A percentile compares a stretch with the other conserved stretches of the same genome.
Evolutionary conservation across 2,797 vertebrate species (phyloP).

Genomic region (Pelobates cultripes): DNA sequence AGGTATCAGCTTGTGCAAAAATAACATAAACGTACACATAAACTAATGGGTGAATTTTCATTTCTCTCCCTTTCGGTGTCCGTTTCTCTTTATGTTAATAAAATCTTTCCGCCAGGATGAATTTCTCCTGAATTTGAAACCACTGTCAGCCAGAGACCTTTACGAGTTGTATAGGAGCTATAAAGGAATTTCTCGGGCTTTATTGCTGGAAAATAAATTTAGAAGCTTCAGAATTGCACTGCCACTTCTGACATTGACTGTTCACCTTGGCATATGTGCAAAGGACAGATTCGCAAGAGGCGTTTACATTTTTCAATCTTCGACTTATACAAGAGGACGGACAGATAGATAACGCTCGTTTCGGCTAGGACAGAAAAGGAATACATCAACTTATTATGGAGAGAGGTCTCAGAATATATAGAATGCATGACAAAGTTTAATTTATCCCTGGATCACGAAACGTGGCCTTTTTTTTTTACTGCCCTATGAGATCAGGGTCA

Average conservation of each 20-base stretch:
- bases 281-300: constrained; percentile 21
- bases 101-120: neutral
- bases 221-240: neutral
- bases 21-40: no score
- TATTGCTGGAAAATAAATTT: constrained; percentile 1
- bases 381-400: constrained; percentile 26
- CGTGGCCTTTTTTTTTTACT: neutral
- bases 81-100: no score
- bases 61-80: no score
- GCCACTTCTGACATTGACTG: neutral
- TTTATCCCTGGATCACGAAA: constrained; percentile 2
- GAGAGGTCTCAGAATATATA: neutral
- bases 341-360: constrained; percentile 30
- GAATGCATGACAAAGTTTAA: constrained; percentile 11
- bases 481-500: neutral
- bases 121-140: no score
- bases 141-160: no score
- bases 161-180: neutral
- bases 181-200: neutral
- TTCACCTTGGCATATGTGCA: constrained; percentile 12
- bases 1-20: no score
- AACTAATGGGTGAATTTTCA: no score
- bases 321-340: constrained; percentile 26
- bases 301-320: constrained; percentile 32
- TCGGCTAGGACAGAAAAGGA: neutral